Percentiles rank a stretch among this genome's conserved stretches.
These are phyloP conservation scores for Hephaestus fuliginosus DNA, from an alignment of 2,797 vertebrate species.

Conservation along the genomic window DNA sequence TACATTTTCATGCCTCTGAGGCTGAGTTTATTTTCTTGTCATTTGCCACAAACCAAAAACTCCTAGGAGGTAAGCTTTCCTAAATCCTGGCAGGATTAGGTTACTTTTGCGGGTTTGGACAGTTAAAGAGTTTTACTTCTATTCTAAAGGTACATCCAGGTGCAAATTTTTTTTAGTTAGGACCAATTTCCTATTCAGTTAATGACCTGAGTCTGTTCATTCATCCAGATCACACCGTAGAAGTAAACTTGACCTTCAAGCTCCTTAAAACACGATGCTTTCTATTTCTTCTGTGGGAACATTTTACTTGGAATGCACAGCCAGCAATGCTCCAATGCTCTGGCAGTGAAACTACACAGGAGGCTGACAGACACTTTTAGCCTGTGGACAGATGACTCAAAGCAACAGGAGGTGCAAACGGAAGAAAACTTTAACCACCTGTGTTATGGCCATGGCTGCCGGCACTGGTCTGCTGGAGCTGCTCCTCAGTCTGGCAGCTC, in stretches of 20 bases:
- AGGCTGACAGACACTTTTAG: constrained; percentile 21
- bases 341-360: constrained; percentile 30
- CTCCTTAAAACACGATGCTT: neutral
- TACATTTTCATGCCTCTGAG: neutral
- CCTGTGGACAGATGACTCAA: constrained; percentile 42
- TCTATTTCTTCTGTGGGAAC: constrained; percentile 23
- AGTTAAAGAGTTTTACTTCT: neutral
- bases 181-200: neutral
- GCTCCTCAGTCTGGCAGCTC: constrained; percentile 82
- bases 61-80: neutral
- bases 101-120: constrained; percentile 1
- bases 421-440: constrained; percentile 52
- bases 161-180: neutral
- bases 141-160: neutral
- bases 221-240: neutral
- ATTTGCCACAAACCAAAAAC: neutral
- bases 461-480: constrained; percentile 19
- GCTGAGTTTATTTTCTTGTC: neutral
- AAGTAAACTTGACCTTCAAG: neutral
- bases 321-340: neutral
- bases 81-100: neutral
- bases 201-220: neutral
- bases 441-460: constrained; percentile 47
- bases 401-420: constrained; percentile 26
- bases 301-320: constrained; percentile 27